Conservation (phyloP, 2,888 invertebrate genomes). For the Plagodis dolabraria region DNA sequence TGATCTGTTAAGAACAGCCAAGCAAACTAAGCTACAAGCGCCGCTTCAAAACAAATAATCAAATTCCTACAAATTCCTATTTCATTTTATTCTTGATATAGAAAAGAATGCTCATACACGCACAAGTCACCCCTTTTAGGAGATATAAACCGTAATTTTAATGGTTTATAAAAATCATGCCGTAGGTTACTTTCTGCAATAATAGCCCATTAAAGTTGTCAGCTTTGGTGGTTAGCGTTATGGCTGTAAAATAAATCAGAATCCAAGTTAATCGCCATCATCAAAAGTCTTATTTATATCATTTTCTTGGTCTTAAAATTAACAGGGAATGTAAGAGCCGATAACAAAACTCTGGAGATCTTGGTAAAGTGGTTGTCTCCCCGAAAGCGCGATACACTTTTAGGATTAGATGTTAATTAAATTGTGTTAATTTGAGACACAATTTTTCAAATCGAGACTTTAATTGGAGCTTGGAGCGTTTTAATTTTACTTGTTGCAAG, state of each 20-base stretch:
- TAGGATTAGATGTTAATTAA: conserved; percentile 56
- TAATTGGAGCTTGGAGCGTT: conserved; percentile 22
- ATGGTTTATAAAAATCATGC: conserved; percentile 41
- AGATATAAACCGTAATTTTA: conserved; percentile 25
- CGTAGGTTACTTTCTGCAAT: conserved; percentile 42
- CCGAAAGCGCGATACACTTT: conserved; percentile 38
- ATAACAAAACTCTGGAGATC: conserved; percentile 34
- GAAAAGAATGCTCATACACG: no score
- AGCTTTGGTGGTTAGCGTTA: conserved; percentile 54
- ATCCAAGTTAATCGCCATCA: conserved; percentile 41
- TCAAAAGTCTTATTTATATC: conserved; percentile 37
- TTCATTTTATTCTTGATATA: no score
- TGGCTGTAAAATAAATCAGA: conserved; percentile 54
- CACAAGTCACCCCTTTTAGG: conserved; percentile 7
- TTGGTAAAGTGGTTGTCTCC: conserved; percentile 39
- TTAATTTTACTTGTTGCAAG: no score
- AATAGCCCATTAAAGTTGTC: conserved; percentile 54
- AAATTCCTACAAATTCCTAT: no score
- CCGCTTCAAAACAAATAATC: no score
- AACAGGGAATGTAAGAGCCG: conserved; percentile 33
- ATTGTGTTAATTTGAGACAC: conserved; percentile 48
- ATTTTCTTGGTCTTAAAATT: conserved; percentile 35
- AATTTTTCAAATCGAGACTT: conserved; percentile 34
- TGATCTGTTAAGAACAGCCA: no score
- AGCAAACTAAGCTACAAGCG: no score